Evolutionary conservation across 1,140 invertebrate genomes (phyloP), one percentile per base, ranked within the genome.

Genomic region (Alviniconcha marisindica): DNA sequence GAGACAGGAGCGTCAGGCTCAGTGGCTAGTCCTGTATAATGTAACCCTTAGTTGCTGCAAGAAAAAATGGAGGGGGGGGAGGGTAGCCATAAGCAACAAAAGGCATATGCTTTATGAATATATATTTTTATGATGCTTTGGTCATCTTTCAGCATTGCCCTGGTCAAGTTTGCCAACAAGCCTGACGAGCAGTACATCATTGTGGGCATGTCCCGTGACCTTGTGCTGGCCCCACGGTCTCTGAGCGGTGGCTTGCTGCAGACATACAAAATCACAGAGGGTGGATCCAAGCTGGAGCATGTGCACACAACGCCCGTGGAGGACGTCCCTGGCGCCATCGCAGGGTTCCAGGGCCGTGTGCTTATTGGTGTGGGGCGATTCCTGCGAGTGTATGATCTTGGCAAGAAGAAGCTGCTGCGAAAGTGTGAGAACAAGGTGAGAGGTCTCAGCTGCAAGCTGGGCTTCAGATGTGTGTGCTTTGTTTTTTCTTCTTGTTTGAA

Each of bases 361-460:
- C 91, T 99, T 2, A 96, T 99, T 1, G 98, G 98, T 0, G 97
- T 99, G 21, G 99, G 99, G 1, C 95, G 96, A 82, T 96, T 97
- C 93, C 93, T 99, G 10, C 94, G 99, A 81, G 95, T 99, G 7
- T 99, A 99, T 92, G 99, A 99, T 88, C 95, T 99, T 90, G 99
- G 99, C 60, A 98, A 98, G 90, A 98, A 99, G 92, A 99, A 99
- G 93, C 92, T 99, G 44, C 92, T 99, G 7, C 94, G 98, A 56
- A 99, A 99, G 94, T 99, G 99, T 94, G 99, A 99, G 94, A 99
- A 99, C 93, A 98, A 99, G 94, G 96, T 96, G 91, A 89, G 88
- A n/a, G n/a, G n/a, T n/a, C n/a, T n/a, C n/a, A n/a, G n/a, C n/a
- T n/a, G n/a, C n/a, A n/a, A n/a, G n/a, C n/a, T n/a, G n/a, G n/a